Evolutionary conservation across 2,797 vertebrate species (phyloP).

Genomic region (Tympanoctomys barrerae): DNA sequence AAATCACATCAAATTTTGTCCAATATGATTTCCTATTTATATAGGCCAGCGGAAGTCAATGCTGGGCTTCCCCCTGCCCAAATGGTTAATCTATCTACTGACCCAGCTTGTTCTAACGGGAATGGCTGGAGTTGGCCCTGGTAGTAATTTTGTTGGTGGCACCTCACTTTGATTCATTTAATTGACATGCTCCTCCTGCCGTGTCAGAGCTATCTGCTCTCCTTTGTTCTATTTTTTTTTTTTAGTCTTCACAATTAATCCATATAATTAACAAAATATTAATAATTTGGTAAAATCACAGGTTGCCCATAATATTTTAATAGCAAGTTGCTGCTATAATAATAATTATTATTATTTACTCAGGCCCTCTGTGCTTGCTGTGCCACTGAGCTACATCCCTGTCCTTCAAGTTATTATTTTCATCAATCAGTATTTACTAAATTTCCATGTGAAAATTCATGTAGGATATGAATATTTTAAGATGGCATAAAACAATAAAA

Average conservation of each 20-base stretch:
- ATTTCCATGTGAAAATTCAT: background rate
- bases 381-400: no score
- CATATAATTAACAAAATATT: background rate
- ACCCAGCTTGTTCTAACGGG: background rate
- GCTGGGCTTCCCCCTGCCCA: background rate
- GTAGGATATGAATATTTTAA: constrained; percentile 38
- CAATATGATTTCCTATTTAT: background rate
- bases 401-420: background rate
- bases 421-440: constrained; percentile 16
- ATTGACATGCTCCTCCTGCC: background rate
- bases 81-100: background rate
- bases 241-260: background rate
- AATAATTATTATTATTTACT: no score
- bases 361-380: no score
- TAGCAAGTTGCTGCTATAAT: background rate
- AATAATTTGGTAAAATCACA: constrained; percentile 3
- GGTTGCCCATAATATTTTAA: constrained; percentile 9
- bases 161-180: background rate
- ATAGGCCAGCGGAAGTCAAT: background rate
- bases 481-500: constrained; percentile 37
- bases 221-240: background rate
- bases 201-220: background rate
- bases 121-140: background rate
- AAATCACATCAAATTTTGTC: constrained; percentile 2
- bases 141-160: background rate